Percentiles rank a stretch among this genome's conserved stretches.
Evolutionary conservation across 2,113 vertebrate species (phyloP).

Genomic region (Apteryx owenii): DNA sequence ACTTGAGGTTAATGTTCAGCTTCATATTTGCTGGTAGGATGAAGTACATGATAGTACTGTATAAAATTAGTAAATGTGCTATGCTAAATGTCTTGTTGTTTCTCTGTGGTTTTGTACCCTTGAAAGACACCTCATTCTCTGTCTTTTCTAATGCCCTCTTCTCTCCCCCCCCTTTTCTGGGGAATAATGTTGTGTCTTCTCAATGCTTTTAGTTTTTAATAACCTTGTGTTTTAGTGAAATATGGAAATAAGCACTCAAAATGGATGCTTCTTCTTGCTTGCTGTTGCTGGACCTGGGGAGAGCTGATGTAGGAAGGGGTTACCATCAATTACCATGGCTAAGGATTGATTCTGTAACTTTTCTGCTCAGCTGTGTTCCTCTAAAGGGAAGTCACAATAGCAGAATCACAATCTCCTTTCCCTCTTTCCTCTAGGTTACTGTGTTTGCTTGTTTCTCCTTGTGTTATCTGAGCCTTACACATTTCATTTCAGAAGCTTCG

Average conservation of each 20-base stretch:
- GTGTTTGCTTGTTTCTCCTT: background rate
- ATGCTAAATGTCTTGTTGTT: background rate
- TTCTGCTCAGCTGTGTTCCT: background rate
- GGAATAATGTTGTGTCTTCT: background rate
- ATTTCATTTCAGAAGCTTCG: background rate
- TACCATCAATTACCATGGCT: background rate
- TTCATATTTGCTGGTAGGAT: background rate
- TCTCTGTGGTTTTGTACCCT: background rate
- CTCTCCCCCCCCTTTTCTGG: background rate
- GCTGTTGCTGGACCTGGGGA: background rate
- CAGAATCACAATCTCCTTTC: background rate
- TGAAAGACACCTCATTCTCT: background rate
- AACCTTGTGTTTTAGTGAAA: background rate
- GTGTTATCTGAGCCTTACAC: background rate
- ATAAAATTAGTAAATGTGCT: background rate
- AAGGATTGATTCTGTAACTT: background rate
- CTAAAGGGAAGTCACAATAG: background rate
- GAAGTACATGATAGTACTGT: background rate
- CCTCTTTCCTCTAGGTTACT: background rate
- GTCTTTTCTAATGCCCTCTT: background rate
- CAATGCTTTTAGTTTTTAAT: background rate
- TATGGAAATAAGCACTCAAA: background rate
- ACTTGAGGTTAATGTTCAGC: slow-evolving; percentile 10
- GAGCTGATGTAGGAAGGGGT: background rate
- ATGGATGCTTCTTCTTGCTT: background rate